Percentiles rank a stretch among this genome's conserved stretches.
These are phyloP conservation scores for Drosophila albomicans DNA, from an alignment of 1,140 invertebrate genomes.

Conservation along the genomic window DNA sequence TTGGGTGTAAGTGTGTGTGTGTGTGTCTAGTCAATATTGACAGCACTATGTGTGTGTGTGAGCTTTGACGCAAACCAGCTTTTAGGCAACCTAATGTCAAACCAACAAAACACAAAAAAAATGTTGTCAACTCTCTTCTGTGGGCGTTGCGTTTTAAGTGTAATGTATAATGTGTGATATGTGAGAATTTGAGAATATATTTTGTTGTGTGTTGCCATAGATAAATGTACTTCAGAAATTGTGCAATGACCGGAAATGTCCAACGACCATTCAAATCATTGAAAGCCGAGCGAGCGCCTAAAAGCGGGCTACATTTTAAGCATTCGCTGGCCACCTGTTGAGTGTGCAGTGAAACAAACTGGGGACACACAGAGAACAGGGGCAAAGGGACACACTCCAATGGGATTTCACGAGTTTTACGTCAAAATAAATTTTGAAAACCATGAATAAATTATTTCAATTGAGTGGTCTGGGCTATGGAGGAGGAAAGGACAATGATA, in stretches of 20 bases:
- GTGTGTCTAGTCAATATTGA: conserved; percentile 13
- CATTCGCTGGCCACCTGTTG: conserved; percentile 28
- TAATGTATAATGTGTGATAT: conserved; percentile 14
- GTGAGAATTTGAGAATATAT: neutral
- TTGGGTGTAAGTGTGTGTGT: neutral
- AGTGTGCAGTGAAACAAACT: conserved; percentile 35
- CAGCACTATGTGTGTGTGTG: neutral
- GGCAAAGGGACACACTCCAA: neutral
- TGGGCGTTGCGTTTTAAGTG: conserved; percentile 67
- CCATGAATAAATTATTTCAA: neutral
- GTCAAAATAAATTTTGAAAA: neutral
- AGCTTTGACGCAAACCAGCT: conserved; percentile 29
- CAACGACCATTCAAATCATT: conserved; percentile 45
- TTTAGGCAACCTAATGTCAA: conserved; percentile 42
- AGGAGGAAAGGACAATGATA: neutral
- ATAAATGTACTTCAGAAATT: conserved; percentile 60
- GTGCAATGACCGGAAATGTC: conserved; percentile 68
- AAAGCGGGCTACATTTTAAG: conserved; percentile 16
- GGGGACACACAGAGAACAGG: neutral
- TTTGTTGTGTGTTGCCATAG: conserved; percentile 29
- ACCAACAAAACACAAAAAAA: conserved; percentile 44
- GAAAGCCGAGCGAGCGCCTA: conserved; percentile 23
- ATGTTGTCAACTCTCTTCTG: conserved; percentile 34
- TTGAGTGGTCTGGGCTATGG: neutral
- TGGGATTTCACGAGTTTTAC: neutral